phyloP scores from a whole-genome alignment of 2,797 vertebrate species.

The Sebastes wilsoni region DNA sequence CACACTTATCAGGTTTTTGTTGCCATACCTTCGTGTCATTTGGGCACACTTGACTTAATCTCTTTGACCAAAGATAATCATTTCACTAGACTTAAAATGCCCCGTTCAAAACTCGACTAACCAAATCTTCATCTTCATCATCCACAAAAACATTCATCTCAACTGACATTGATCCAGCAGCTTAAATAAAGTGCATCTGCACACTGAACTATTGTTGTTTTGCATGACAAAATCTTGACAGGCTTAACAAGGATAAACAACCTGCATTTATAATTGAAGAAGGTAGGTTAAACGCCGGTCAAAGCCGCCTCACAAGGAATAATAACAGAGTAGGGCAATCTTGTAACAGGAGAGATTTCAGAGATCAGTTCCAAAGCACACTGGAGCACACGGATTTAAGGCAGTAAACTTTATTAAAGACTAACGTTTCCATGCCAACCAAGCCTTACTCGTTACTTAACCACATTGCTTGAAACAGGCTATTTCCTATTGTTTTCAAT shows the following conservation, averaged over 20 bases:
- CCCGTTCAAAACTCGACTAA: neutral
- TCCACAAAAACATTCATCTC: neutral
- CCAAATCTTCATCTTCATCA: neutral
- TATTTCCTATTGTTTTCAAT: too few species aligned
- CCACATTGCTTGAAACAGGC: too few species aligned
- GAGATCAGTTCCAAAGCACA: too few species aligned
- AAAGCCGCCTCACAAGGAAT: too few species aligned
- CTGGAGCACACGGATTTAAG: too few species aligned
- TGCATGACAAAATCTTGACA: neutral
- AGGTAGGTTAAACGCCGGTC: too few species aligned
- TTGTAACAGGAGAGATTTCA: too few species aligned
- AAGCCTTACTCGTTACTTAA: too few species aligned
- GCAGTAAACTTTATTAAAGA: too few species aligned
- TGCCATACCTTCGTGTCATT: neutral
- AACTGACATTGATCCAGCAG: neutral
- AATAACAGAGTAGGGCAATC: too few species aligned
- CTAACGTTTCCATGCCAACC: too few species aligned
- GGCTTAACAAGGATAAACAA: neutral
- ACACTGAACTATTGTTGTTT: neutral
- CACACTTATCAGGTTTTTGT: neutral
- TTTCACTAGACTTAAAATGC: neutral
- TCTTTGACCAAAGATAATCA: neutral
- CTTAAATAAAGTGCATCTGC: neutral
- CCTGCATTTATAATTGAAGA: neutral
- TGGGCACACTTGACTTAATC: neutral